Base-by-base conservation (phyloP, 2,888 invertebrate genomes). In the Mesodorylaimus sp. region DNA sequence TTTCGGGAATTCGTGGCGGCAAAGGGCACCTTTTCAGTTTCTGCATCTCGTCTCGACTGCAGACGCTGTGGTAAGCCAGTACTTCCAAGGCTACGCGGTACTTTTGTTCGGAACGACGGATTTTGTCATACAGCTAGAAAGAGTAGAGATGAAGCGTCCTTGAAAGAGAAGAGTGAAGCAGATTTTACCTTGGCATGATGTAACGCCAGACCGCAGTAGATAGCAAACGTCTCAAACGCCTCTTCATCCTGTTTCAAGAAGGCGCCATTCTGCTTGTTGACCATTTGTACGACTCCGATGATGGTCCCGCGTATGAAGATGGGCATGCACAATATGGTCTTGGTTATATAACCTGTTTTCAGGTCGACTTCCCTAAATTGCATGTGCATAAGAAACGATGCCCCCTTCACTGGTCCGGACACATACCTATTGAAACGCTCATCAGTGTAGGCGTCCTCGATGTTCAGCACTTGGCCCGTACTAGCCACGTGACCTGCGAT, bases 271-370 rank as follows among this genome's bases (percentile, higher is more conserved):
- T 65, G 55, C 58, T 76, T 76, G 63, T 76, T 76, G n/a, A 85
- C 82, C 84, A 85, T 85, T 69, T 86, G 84, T 1, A 85, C 83
- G 1, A 85, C 84, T 1, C 83, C 84, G 52, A 85, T 84, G 7
- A 83, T 77, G 53, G 73, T 75, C 32, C 79, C 79, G 51, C 81
- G 72, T 21, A 81, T 82, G 66, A 79, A 82, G 39, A 86, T 80
- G 0, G 85, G 86, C 84, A 85, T 84, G 66, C 84, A 84, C 1
- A 85, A 74, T 39, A 85, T 83, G 26, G 78, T 78, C 55, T 76
- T 74, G 0, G 83, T 84, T 45, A 63, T 67, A 60, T 75, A 74
- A 28, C 74, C 74, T 1, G 74, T 74, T 54, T 69, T 66, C 50
- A 68, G 62, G 59, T 74, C 74, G 10, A 74, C 70, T 39, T 72